A percentile compares a stretch with the other conserved stretches of the same genome.
Evolutionary conservation across 2,113 vertebrate species (phyloP).

Genomic region (Sinocyclocheilus anophthalmus): DNA sequence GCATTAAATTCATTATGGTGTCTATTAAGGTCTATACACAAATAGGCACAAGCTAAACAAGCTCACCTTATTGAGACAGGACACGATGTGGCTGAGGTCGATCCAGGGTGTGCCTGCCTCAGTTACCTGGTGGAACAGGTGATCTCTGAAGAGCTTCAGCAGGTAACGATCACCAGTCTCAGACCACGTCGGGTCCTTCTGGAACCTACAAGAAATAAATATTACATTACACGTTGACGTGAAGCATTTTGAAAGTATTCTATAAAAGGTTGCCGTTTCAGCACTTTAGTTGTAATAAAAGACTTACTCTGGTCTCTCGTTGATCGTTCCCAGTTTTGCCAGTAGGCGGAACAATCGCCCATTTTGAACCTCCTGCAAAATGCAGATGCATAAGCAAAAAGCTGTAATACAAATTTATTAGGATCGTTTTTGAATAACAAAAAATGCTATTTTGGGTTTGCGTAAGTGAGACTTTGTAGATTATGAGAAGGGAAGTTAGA

Average conservation of each 20-base stretch:
- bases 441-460: not conserved
- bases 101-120: constrained; percentile 98
- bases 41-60: not conserved
- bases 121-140: constrained; percentile 99
- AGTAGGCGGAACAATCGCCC: constrained; percentile 96
- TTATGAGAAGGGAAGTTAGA: constrained; percentile 1
- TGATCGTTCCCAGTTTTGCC: constrained; percentile 99
- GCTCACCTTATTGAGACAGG: constrained; percentile 98
- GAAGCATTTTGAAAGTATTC: not conserved
- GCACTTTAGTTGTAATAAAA: not conserved
- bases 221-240: not conserved
- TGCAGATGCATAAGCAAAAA: not conserved
- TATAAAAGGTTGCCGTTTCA: not conserved
- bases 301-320: constrained; percentile 97
- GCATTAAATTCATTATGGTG: not conserved
- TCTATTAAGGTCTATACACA: not conserved
- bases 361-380: constrained; percentile 94
- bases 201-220: constrained; percentile 80
- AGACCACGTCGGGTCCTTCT: constrained; percentile 98
- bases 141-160: constrained; percentile 98
- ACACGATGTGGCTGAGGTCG: constrained; percentile 98
- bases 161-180: constrained; percentile 98
- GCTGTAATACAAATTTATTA: not conserved
- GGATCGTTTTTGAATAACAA: not conserved
- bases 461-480: not conserved